A percentile compares a stretch with the other conserved stretches of the same genome.
Conservation (phyloP, 2,797 vertebrate species). For the Scolopax bukidnonensis region DNA sequence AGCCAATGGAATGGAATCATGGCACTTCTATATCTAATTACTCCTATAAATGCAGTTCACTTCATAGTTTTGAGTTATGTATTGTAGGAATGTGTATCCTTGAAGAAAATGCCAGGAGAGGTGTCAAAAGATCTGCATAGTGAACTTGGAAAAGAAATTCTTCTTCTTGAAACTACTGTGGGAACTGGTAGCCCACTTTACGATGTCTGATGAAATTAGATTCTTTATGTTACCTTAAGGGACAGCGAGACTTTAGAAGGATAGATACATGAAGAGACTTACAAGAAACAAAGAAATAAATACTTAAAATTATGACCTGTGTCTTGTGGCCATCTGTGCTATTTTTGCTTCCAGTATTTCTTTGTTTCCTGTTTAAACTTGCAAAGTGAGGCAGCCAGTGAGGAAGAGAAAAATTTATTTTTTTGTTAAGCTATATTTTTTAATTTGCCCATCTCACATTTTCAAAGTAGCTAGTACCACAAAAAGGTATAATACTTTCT, state of each 20-base stretch:
- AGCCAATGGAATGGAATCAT: background rate
- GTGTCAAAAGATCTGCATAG: background rate
- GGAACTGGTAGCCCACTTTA: background rate
- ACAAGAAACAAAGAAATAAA: background rate
- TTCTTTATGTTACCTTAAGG: background rate
- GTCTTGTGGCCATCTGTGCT: background rate
- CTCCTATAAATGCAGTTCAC: background rate
- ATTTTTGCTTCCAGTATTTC: background rate
- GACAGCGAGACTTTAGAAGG: background rate
- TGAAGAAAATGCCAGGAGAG: background rate
- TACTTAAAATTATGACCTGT: background rate
- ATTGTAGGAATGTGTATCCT: background rate
- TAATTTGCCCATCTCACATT: background rate
- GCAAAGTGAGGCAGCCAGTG: background rate
- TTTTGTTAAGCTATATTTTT: background rate
- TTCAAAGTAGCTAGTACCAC: background rate
- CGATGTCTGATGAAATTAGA: background rate
- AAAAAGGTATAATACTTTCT: background rate
- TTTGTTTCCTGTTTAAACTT: background rate
- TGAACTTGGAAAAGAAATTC: background rate
- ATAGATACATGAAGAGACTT: background rate
- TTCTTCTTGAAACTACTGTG: background rate
- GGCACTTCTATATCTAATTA: background rate
- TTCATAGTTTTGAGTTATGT: background rate
- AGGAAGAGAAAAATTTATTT: accelerated